Evolutionary conservation across 2,888 invertebrate genomes (phyloP), one percentile per base, ranked within the genome.

Genomic region (Tigriopus californicus): DNA sequence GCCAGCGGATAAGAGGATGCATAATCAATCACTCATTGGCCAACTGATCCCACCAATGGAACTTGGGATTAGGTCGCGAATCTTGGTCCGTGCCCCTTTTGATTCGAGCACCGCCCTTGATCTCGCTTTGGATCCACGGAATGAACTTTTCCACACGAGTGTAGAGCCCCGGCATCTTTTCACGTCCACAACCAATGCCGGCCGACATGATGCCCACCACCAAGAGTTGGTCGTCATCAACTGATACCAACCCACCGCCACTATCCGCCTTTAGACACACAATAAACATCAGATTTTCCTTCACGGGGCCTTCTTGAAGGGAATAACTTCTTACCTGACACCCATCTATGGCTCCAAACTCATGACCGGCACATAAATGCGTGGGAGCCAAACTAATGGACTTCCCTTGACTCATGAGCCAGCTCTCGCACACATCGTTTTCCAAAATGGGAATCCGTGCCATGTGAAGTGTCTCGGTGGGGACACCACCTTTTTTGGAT

Each of bases 341-440:
- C 10, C 61, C 54, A 33, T 62, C 62, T 46, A 58, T 49, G 24
- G 55, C 54, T 46, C 60, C 56, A 62, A 65, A 60, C 44, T 60
- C 53, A 20, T 60, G 48, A n/a, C 63, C 62, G 20, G 64, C 64
- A 41, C 64, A 64, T 33, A 64, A 33, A 54, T 64, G 62, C 3
- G 61, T 61, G 59, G 63, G 59, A 42, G 56, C 57, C 20, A 63
- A 49, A 2, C 40, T 41, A 11, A 58, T 51, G 4, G 42, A 22
- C 18, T 41, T 48, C 6, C 44, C 41, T 3, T 58, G 18, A 1
- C 11, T 18, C 15, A 41, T 24, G 58, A 63, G 61, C 60, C 59
- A 61, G 40, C 41, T 20, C 46, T 62, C 47, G 24, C 64, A 64
- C 11, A 54, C 47, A 4, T 42, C 49, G 8, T 58, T 60, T 11